These are phyloP conservation scores for Luscinia luscinia DNA, from an alignment of 2,797 vertebrate species.

Conservation along the genomic window DNA sequence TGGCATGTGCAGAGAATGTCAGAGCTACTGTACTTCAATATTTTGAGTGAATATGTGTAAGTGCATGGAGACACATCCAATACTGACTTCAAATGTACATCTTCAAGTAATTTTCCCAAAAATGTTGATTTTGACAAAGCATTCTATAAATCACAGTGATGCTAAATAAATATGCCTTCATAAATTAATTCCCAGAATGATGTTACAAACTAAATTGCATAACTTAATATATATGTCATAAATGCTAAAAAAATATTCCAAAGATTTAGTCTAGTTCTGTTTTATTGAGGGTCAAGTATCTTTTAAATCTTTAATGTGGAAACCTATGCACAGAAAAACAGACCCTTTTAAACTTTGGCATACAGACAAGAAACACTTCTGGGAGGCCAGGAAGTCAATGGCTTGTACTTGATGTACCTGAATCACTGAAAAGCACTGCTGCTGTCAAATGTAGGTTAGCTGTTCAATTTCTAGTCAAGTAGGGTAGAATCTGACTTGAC, in stretches of 20 bases:
- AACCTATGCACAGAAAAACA: not conserved
- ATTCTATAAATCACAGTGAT: not conserved
- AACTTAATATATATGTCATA: not conserved
- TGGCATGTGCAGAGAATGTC: constrained; percentile 65
- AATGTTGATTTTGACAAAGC: not conserved
- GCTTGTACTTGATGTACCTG: not conserved
- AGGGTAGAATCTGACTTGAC: not conserved
- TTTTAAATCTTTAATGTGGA: not conserved
- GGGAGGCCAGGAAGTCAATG: not conserved
- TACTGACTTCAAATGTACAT: constrained; percentile 2
- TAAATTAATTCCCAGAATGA: not conserved
- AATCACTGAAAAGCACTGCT: not conserved
- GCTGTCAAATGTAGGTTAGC: not conserved
- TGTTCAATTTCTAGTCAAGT: not conserved
- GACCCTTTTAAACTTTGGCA: not conserved
- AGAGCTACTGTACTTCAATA: constrained; percentile 62
- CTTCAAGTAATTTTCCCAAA: not conserved
- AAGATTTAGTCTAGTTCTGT: not conserved
- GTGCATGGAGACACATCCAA: not conserved
- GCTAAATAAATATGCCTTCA: not conserved
- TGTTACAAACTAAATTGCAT: not conserved
- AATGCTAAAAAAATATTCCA: not conserved
- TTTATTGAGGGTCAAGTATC: not conserved
- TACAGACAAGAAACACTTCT: not conserved
- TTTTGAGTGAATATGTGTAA: constrained; percentile 13